These are phyloP conservation scores for Brachyopa scutellaris DNA, from an alignment of 2,888 invertebrate genomes.

Conservation along the genomic window DNA sequence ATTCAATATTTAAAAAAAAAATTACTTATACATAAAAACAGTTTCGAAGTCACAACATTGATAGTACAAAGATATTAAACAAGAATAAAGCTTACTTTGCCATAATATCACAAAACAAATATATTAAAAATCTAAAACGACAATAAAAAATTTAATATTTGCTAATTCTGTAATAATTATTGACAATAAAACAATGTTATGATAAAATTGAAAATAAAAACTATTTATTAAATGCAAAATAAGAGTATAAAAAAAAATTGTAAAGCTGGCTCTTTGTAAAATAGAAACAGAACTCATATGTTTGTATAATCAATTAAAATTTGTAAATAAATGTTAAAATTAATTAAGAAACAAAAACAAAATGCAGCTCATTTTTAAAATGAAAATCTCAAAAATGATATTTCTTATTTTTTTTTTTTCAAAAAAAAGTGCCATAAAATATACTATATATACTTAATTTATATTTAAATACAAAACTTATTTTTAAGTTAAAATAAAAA, in stretches of 20 bases:
- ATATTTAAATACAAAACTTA: constrained; percentile 50
- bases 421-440: constrained; percentile 70
- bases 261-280: not conserved
- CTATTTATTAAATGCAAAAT: constrained; percentile 38
- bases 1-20: not conserved
- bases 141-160: constrained; percentile 30
- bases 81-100: constrained; percentile 22
- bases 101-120: constrained; percentile 33
- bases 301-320: not conserved
- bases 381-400: constrained; percentile 58
- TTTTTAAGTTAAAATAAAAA: constrained; percentile 26
- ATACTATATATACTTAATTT: constrained; percentile 68
- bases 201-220: constrained; percentile 19
- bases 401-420: constrained; percentile 44
- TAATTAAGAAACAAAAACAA: not conserved
- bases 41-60: constrained; percentile 55
- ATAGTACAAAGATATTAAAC: constrained; percentile 58
- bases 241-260: not conserved
- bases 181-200: constrained; percentile 58
- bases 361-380: constrained; percentile 63
- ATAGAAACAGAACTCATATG: not conserved
- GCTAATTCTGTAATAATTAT: constrained; percentile 33
- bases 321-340: constrained; percentile 21
- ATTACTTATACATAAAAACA: constrained; percentile 12
- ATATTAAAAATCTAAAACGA: constrained; percentile 20